Conservation (phyloP, 2,888 invertebrate species). For the Metalampra italica region DNA sequence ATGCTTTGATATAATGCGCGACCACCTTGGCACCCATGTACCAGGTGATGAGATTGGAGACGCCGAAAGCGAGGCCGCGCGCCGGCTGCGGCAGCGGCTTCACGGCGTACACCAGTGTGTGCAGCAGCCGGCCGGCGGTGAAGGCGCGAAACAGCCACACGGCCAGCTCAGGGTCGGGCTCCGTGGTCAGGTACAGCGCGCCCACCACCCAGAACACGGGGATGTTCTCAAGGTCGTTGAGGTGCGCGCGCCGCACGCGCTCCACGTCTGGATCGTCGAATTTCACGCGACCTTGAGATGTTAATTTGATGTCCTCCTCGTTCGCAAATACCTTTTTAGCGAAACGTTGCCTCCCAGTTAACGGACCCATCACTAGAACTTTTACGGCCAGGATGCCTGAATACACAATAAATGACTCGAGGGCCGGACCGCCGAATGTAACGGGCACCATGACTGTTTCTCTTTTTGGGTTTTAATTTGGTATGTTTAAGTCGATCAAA, state of each 20-base stretch:
- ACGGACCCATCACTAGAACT: slow-evolving; percentile 33
- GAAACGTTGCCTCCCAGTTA: slow-evolving; percentile 38
- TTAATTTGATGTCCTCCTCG: slow-evolving; percentile 41
- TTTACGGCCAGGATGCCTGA: slow-evolving; percentile 41
- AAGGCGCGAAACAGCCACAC: slow-evolving; percentile 58
- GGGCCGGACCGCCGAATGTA: slow-evolving; percentile 25
- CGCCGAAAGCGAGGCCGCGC: slow-evolving; percentile 42
- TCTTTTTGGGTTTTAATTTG: no score
- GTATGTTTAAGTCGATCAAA: no score
- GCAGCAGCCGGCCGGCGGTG: slow-evolving; percentile 73
- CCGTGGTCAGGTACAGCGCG: slow-evolving; percentile 76
- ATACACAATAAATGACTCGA: slow-evolving; percentile 29
- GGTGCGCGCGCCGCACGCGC: slow-evolving; percentile 76
- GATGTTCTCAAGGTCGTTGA: slow-evolving; percentile 86
- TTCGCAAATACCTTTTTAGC: slow-evolving; percentile 51
- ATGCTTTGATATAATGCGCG: slow-evolving; percentile 30
- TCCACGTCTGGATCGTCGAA: slow-evolving; percentile 58
- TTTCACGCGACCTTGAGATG: slow-evolving; percentile 38
- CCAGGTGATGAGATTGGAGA: slow-evolving; percentile 40
- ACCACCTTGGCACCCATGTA: slow-evolving; percentile 55
- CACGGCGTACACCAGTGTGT: slow-evolving; percentile 82
- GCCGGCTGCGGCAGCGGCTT: slow-evolving; percentile 79
- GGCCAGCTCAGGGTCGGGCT: slow-evolving; percentile 54
- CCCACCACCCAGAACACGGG: slow-evolving; percentile 79
- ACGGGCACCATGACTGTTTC: slow-evolving; percentile 19